Percentiles rank a stretch among this genome's conserved stretches.
These are phyloP conservation scores for Nematolebias whitei DNA, from an alignment of 2,113 vertebrate species.

Conservation along the genomic window DNA sequence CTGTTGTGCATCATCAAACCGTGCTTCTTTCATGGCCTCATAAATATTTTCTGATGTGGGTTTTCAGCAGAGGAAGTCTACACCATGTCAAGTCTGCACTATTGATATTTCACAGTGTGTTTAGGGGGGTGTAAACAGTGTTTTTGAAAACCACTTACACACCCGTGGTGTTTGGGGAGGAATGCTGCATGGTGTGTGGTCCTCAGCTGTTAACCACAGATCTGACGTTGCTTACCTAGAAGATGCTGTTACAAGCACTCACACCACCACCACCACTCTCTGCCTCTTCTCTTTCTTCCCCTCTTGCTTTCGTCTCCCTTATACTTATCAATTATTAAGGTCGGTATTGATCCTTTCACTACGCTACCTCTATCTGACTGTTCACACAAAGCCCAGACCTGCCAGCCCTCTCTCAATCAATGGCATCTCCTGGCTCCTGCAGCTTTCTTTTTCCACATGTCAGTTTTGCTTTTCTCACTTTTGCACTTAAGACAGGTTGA, in stretches of 20 bases:
- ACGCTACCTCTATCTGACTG: constrained; percentile 79
- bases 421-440: constrained; percentile 64
- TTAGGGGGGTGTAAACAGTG: constrained; percentile 56
- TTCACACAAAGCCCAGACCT: constrained; percentile 80
- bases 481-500: constrained; percentile 48
- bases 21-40: constrained; percentile 7
- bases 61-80: constrained; percentile 34
- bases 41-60: constrained; percentile 17
- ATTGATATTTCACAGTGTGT: constrained; percentile 55
- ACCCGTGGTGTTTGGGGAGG: constrained; percentile 36
- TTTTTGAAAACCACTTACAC: constrained; percentile 64
- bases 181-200: constrained; percentile 61
- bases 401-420: constrained; percentile 78
- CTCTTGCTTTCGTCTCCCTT: constrained; percentile 63
- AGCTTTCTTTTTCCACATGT: constrained; percentile 56
- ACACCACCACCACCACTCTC: constrained; percentile 49
- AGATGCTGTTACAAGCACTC: constrained; percentile 73
- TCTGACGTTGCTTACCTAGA: constrained; percentile 79
- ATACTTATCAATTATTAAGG: constrained; percentile 86
- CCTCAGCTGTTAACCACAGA: constrained; percentile 77
- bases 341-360: constrained; percentile 81
- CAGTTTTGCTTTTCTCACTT: constrained; percentile 68
- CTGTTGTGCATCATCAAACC: background rate
- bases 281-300: constrained; percentile 43
- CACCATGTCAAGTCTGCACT: constrained; percentile 31